Evolutionary conservation across 2,113 vertebrate species (phyloP), one percentile per base, ranked within the genome.

Genomic region (Myanophis thanlyinensis): DNA sequence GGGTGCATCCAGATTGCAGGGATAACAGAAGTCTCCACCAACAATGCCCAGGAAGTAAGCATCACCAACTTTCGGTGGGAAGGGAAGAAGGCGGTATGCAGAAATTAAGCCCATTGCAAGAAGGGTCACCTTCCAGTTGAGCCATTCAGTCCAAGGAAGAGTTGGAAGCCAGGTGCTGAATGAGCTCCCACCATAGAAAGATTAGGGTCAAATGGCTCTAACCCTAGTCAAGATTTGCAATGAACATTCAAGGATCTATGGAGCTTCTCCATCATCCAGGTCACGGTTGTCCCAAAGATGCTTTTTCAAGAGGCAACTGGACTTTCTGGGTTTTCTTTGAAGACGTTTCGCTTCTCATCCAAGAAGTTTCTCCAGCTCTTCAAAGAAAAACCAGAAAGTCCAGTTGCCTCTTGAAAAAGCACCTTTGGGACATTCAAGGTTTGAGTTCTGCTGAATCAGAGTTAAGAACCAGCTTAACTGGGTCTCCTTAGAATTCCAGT

Each of bases 21-120:
- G 2, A 99, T 99, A 96, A 99, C 98, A 0, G 98, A 99, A 94
- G 98, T 99, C 62, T 99, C 98, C 1, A 98, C 98, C 87, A 97
- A 98, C 95, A 99, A 98, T 0, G 98, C 99, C 44, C 97, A 98
- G 86, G 98, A 99, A 98, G 99, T 98, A 1, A 96, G 93, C 92
- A 18, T 73, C 30, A 18, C 62, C 13, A 73, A 35, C 30, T 12
- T 67, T 67, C 4, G 1, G 10, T 62, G 59, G 59, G 10, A 12
- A 62, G 27, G 59, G 59, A 12, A 30, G 11, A 12, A 30, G 59
- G 27, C 10, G 4, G 27, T 4, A 30, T 4, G 27, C 59, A 44
- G 3, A 10, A 52, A 54, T 25, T 0, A 0, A 1, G 11, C 54
- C 9, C 27, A 12, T n/a, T 67, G 59, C 59, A n/a, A 67, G 30